Conservation (phyloP, 2,113 vertebrate genomes). For the Gracilinanus agilis region DNA sequence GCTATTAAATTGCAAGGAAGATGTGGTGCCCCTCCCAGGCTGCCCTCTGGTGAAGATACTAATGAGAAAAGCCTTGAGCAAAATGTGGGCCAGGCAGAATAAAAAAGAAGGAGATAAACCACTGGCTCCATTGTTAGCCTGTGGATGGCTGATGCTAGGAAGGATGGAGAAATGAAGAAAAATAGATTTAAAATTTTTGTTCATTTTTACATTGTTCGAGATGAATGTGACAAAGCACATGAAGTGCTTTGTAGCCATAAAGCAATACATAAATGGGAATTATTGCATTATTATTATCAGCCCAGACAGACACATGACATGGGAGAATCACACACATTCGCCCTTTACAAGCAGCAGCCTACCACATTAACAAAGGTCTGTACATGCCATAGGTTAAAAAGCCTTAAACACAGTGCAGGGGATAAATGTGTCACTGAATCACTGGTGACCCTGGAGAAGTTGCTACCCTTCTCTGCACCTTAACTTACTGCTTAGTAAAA, state of each 20-base stretch:
- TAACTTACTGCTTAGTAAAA: not conserved
- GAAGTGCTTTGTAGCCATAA: not conserved
- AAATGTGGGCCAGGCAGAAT: not conserved
- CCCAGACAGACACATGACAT: not conserved
- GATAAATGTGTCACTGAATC: not conserved
- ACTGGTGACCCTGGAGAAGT: not conserved
- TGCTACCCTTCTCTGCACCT: not conserved
- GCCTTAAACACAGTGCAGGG: not conserved
- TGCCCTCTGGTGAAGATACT: constrained; percentile 3
- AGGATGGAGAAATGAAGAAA: not conserved
- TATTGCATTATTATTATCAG: not conserved
- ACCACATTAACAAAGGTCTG: not conserved
- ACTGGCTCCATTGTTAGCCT: not conserved
- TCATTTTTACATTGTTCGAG: not conserved
- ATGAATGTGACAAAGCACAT: not conserved
- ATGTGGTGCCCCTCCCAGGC: not conserved
- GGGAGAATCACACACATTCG: not conserved
- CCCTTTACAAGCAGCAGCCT: not conserved
- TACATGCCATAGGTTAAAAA: not conserved
- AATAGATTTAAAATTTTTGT: not conserved
- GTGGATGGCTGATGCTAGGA: not conserved
- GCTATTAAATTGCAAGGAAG: constrained; percentile 2
- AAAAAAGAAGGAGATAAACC: not conserved
- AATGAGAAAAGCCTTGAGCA: constrained; percentile 7
- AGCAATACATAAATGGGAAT: constrained; percentile 1